Percentiles rank a stretch among this genome's conserved stretches.
phyloP scores from a whole-genome alignment of 2,888 invertebrate genomes.

The Scrobipalpa costella region DNA sequence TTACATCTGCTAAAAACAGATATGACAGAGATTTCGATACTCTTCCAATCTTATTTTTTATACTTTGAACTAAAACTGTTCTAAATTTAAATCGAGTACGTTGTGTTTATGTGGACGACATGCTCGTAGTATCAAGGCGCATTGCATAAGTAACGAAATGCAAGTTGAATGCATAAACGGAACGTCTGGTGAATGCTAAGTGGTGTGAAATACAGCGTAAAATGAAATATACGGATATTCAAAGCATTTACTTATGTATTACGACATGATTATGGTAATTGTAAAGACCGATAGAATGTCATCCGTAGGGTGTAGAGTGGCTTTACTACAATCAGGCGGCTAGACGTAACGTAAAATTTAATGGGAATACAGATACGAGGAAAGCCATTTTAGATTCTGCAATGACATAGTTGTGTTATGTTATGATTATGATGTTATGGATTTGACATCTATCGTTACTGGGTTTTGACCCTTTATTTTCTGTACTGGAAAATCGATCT shows the following conservation, averaged over 20 bases:
- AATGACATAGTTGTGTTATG: too few species aligned
- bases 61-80: constrained; percentile 3
- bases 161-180: constrained; percentile 26
- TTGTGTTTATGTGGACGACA: constrained; percentile 15
- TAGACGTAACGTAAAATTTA: constrained; percentile 28
- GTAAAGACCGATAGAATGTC: constrained; percentile 16
- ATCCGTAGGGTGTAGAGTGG: constrained; percentile 17
- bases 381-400: too few species aligned
- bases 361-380: neutral
- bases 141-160: constrained; percentile 27
- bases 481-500: too few species aligned
- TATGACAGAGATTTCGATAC: neutral
- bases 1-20: constrained; percentile 4
- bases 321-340: constrained; percentile 23
- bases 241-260: constrained; percentile 29
- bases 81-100: neutral
- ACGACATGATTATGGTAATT: constrained; percentile 14
- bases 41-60: neutral
- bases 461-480: too few species aligned
- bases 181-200: constrained; percentile 26
- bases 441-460: too few species aligned
- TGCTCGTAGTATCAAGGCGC: constrained; percentile 23
- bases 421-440: too few species aligned
- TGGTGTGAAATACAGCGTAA: constrained; percentile 18
- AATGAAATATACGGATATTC: constrained; percentile 25